These are phyloP conservation scores for Orcinus orca DNA, from an alignment of 2,113 vertebrate species.

Conservation along the genomic window DNA sequence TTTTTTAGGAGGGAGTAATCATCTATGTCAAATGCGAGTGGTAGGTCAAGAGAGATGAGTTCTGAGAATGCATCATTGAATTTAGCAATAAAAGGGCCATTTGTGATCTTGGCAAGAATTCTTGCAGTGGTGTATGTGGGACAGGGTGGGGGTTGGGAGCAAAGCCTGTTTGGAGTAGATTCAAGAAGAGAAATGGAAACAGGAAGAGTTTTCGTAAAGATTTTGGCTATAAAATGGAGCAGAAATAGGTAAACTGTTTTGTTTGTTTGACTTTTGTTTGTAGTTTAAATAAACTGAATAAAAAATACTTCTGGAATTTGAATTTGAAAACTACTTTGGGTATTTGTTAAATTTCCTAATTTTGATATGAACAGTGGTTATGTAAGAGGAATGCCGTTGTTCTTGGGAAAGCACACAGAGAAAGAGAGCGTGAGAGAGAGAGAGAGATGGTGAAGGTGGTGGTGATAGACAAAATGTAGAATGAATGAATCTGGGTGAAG, in stretches of 20 bases:
- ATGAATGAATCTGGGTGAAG: not conserved
- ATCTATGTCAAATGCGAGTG: not conserved
- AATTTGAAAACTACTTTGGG: not conserved
- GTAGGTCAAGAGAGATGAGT: not conserved
- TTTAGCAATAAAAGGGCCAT: constrained; percentile 12
- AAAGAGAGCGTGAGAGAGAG: not conserved
- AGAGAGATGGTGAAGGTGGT: not conserved
- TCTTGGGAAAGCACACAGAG: not conserved
- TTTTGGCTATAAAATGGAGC: not conserved
- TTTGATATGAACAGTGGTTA: not conserved
- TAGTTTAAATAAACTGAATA: not conserved
- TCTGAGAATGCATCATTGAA: not conserved
- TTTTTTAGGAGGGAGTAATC: not conserved
- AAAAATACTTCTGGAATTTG: not conserved
- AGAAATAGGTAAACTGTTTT: not conserved
- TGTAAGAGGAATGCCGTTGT: not conserved
- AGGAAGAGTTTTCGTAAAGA: not conserved
- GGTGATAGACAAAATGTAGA: not conserved
- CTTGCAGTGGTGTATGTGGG: not conserved
- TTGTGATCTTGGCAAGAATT: not conserved
- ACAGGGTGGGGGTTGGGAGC: not conserved
- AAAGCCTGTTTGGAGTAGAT: not conserved
- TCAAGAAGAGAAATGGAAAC: constrained; percentile 6
- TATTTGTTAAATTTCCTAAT: not conserved
- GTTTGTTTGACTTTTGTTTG: not conserved